phyloP scores from a whole-genome alignment of 2,888 invertebrate species.

The Xestia xanthographa region DNA sequence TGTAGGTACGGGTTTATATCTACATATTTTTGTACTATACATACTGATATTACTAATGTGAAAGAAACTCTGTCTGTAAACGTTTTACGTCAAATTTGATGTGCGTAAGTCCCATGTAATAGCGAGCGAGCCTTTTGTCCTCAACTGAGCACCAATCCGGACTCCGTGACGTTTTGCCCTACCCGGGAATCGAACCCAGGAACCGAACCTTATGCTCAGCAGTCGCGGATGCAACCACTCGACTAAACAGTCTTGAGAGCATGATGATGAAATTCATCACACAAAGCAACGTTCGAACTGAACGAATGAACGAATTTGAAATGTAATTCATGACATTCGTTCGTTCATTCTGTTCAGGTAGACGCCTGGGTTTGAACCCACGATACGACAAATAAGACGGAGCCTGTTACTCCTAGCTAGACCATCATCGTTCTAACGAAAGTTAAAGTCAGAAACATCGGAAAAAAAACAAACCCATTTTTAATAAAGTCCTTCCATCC shows the following conservation, averaged over 20 bases:
- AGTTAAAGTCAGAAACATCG: not conserved
- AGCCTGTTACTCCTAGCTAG: not conserved
- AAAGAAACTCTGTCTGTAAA: no score
- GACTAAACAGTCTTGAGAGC: no score
- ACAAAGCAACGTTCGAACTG: not conserved
- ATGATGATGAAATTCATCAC: not conserved
- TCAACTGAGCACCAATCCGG: no score
- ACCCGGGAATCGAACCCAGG: not conserved
- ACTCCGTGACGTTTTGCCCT: not conserved
- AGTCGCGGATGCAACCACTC: not conserved
- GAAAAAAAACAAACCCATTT: not conserved
- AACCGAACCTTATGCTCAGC: not conserved
- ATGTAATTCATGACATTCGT: no score
- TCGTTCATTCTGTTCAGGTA: no score
- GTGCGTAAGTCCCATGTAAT: no score
- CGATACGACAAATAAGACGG: not conserved
- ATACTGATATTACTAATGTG: no score
- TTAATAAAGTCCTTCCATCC: not conserved
- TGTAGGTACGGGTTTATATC: not conserved
- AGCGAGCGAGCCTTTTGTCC: no score
- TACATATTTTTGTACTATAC: no score
- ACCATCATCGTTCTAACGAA: not conserved
- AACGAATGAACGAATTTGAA: no score
- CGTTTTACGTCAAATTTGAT: no score
- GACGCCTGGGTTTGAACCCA: not conserved